A percentile compares a stretch with the other conserved stretches of the same genome.
phyloP scores from a whole-genome alignment of 2,888 invertebrate genomes.

The Proisotoma minuta region DNA sequence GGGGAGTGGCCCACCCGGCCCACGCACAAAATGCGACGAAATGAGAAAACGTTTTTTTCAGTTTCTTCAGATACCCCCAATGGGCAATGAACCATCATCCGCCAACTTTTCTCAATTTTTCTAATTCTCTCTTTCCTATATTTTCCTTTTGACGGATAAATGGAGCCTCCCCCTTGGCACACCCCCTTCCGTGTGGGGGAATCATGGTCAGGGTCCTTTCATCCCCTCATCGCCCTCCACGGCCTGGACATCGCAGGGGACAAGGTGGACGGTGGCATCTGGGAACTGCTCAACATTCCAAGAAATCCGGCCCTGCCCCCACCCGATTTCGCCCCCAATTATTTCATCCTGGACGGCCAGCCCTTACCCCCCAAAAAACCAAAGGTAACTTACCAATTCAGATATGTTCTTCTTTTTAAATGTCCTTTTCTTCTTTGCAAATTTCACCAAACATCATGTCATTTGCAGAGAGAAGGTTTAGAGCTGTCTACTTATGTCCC shows the following conservation, averaged over 20 bases:
- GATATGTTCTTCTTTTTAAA: background rate
- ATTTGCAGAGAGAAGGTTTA: slow-evolving; percentile 37
- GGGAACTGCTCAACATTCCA: slow-evolving; percentile 86
- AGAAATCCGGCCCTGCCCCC: too few species aligned
- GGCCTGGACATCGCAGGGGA: slow-evolving; percentile 82
- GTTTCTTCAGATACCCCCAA: too few species aligned
- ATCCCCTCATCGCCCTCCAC: slow-evolving; percentile 79
- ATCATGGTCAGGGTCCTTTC: slow-evolving; percentile 61
- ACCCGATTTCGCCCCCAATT: slow-evolving; percentile 75
- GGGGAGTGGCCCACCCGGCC: too few species aligned
- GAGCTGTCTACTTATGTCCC: slow-evolving; percentile 81
- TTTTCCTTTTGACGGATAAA: too few species aligned
- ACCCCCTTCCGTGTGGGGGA: background rate
- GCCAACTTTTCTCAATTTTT: too few species aligned
- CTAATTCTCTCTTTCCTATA: too few species aligned
- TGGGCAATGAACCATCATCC: too few species aligned
- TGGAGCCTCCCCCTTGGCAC: background rate
- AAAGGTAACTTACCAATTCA: slow-evolving; percentile 52
- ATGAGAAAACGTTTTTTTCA: too few species aligned
- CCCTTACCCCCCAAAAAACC: slow-evolving; percentile 83
- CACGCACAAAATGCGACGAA: too few species aligned
- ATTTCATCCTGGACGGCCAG: slow-evolving; percentile 71
- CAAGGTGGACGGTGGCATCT: slow-evolving; percentile 81
- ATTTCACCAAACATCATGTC: slow-evolving; percentile 12
- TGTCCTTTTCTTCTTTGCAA: too few species aligned